A percentile compares a stretch with the other conserved stretches of the same genome.
Conservation (phyloP, 2,888 invertebrate genomes). For the Cordilura impudica region DNA sequence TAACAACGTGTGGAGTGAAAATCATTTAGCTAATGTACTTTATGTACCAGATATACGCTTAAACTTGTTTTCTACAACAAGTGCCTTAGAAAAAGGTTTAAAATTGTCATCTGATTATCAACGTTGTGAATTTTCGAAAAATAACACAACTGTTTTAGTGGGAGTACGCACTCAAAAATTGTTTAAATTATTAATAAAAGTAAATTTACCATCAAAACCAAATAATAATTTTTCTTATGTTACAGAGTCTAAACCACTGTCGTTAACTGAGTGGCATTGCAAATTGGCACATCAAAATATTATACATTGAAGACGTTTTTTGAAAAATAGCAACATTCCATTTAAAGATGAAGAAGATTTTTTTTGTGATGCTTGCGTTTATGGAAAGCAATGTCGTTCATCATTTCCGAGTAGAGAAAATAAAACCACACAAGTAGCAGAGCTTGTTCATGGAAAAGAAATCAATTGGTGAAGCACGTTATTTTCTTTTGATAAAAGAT, state of each 20-base stretch:
- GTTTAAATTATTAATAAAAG: conserved; percentile 34
- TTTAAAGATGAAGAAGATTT: conserved; percentile 26
- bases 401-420: conserved; percentile 13
- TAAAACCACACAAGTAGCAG: conserved; percentile 17
- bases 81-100: conserved; percentile 34
- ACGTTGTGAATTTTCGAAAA: conserved; percentile 33
- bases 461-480: conserved; percentile 2
- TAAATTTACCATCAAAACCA: conserved; percentile 12
- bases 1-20: conserved; percentile 27
- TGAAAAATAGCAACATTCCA: conserved; percentile 13
- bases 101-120: conserved; percentile 39
- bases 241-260: neutral
- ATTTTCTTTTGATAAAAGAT: conserved; percentile 26
- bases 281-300: conserved; percentile 5
- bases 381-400: conserved; percentile 26
- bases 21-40: conserved; percentile 36
- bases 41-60: conserved; percentile 33
- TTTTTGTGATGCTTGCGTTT: too few relatives aligned
- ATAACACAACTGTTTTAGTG: conserved; percentile 29
- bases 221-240: conserved; percentile 13
- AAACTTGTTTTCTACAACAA: conserved; percentile 37
- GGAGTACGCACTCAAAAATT: conserved; percentile 29
- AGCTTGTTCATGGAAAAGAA: conserved; percentile 26
- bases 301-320: conserved; percentile 21
- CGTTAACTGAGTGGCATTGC: conserved; percentile 1